Evolutionary conservation across 1,140 invertebrate species (phyloP), one percentile per base, ranked within the genome.

Genomic region (Coptotermes formosanus): DNA sequence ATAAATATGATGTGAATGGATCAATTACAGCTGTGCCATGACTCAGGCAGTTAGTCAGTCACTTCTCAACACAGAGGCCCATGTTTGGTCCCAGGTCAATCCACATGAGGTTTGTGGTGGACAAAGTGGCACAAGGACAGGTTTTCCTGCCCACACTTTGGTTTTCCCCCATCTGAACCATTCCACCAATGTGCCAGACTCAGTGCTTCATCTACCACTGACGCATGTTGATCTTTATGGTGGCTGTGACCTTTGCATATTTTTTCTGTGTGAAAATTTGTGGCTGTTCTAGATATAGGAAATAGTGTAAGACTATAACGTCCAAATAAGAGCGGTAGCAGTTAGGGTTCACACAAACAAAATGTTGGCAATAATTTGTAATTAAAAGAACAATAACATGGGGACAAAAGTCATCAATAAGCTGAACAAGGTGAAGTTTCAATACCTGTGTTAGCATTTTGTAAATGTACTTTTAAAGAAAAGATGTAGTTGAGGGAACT

Each of bases 351-450:
- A 30, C 64, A 75, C 64, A 75, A 75, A 75, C 64, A 75, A 75
- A 75, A 25, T 75, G 64, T 75, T 75, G 64, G 64, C 64, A 75
- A 75, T 75, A 75, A 75, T 75, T 75, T 75, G 16, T 75, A 75
- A 75, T 75, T 75, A 30, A 75, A 75, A 30, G 16, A 64, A 64
- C 59, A 64, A 75, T 75, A 75, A 75, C 64, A 75, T 2, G 2
- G 16, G 9, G n/a, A 16, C 0, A 75, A 75, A 75, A 25, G 64
- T 75, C 64, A 30, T 30, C 25, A 75, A n/a, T 30, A 75, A 75
- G 25, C n/a, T 8, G n/a, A 75, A 14, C 64, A 75, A 75, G 30
- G n/a, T 75, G 30, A 75, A 75, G 25, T 75, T 75, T 75, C 64
- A 75, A 75, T 75, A 75, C 30, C n/a, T 75, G 30, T 75, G n/a